Evolutionary conservation across 2,113 vertebrate genomes (phyloP).

Genomic region (Centrocercus urophasianus): DNA sequence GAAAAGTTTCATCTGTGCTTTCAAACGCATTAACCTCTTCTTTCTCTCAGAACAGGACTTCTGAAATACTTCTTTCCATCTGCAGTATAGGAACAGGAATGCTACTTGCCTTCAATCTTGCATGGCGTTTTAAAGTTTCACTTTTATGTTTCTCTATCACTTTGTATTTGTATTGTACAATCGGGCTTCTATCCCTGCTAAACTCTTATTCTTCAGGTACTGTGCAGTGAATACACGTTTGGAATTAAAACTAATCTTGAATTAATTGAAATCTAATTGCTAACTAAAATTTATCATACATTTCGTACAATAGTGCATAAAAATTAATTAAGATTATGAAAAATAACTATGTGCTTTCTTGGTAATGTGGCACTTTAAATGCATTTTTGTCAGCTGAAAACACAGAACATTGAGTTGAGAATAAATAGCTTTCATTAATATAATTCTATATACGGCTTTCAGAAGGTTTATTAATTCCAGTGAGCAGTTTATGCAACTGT

Average conservation of each 20-base stretch:
- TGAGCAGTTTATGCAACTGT: neutral
- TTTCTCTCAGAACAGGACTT: neutral
- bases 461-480: constrained; percentile 35
- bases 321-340: neutral
- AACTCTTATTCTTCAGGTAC: neutral
- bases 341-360: neutral
- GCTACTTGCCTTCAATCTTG: rapidly evolving
- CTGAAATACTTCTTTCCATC: neutral
- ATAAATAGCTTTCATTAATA: constrained; percentile 24
- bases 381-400: neutral
- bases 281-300: neutral
- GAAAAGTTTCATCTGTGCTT: neutral
- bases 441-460: constrained; percentile 20
- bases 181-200: neutral
- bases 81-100: neutral
- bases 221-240: neutral
- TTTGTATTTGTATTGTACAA: neutral
- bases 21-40: neutral
- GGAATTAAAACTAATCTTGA: neutral
- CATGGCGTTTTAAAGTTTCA: neutral
- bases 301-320: neutral
- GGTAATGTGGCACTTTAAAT: neutral
- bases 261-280: neutral
- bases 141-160: neutral
- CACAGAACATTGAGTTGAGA: neutral